Base-by-base conservation (phyloP, 2,797 vertebrate species). In the Pseudocheirus occidentalis region DNA sequence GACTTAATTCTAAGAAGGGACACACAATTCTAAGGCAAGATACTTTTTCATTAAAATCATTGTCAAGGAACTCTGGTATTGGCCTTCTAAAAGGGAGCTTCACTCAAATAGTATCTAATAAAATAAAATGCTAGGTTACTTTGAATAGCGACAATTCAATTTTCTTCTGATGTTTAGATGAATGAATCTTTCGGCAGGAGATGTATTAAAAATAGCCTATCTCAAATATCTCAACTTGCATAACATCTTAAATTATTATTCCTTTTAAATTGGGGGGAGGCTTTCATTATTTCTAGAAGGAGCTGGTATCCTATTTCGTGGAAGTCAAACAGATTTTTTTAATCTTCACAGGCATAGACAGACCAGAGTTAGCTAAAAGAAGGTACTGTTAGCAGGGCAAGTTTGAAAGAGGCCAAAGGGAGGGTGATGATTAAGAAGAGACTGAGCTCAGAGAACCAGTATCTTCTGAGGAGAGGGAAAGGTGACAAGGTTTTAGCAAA, bases 1-100 rank as follows among this genome's bases (percentile, higher is more conserved):
- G 93, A 90, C 7, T 81, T 81, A 95, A 57, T 93, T 94, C 40
- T 81, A 50, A 50, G 89, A 96, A 98, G 97, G 12, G 31, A 94
- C 55, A 92, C 50, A 55, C 11, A 94, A 91, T 53, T 53, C 81
- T 87, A 93, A 92, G 92, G 95, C 97, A 97, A 58, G 53, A 92
- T 10, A 95, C 95, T 16, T 7, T 0, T 90, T 96, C n/a, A 56
- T 91, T 81, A 92, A 92, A 96, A 96, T 52, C 53, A 53, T 3
- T 91, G 95, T 94, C 13, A 87, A 95, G 62, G 7, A 90, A 91
- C 1, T 91, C n/a, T 54, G 50, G 73, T 46, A 95, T 92, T 2
- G 58, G 27, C 96, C 91, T 90, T 92, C 21, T 53, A 46, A 11
- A 92, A 40, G n/a, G n/a, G 93, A 81, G 11, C 9, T 95, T 95